Evolutionary conservation across 23 tunicate genomes (phyloP).

Genomic region (Phallusia fumigata): DNA sequence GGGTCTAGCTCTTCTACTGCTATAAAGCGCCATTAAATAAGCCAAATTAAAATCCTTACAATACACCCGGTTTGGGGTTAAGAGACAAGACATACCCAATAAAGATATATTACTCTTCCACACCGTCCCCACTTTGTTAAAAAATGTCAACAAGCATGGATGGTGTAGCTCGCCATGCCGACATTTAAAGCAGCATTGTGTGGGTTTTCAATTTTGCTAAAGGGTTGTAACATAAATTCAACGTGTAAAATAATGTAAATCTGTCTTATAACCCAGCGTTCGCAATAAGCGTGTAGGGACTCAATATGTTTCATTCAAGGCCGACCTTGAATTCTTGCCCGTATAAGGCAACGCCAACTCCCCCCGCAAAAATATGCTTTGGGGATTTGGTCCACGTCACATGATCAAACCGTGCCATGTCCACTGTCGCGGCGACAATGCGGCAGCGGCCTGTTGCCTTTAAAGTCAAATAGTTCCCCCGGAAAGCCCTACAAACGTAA

Average conservation of each 20-base stretch:
- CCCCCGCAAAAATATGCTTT: slow-evolving; percentile 1
- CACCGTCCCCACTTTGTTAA: too few species aligned
- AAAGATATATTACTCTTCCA: too few species aligned
- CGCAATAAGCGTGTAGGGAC: neutral
- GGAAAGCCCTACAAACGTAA: neutral
- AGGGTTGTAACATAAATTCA: too few species aligned
- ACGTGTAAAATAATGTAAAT: neutral
- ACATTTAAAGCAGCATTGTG: too few species aligned
- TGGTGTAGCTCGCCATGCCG: too few species aligned
- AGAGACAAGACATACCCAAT: too few species aligned
- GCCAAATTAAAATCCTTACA: too few species aligned
- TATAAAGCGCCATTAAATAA: too few species aligned
- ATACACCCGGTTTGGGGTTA: too few species aligned
- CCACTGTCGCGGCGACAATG: neutral
- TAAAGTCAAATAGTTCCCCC: neutral
- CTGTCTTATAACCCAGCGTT: neutral
- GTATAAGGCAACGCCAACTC: neutral
- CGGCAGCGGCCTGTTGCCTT: neutral
- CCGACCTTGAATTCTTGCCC: neutral
- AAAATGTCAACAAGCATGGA: too few species aligned
- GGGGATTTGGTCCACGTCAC: slow-evolving; percentile 3
- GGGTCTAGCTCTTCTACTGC: neutral
- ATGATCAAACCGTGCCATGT: neutral
- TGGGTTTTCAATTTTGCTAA: too few species aligned
- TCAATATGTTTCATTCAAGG: neutral